Conservation (phyloP, 2,797 vertebrate genomes). For the Malacoraja senta region DNA sequence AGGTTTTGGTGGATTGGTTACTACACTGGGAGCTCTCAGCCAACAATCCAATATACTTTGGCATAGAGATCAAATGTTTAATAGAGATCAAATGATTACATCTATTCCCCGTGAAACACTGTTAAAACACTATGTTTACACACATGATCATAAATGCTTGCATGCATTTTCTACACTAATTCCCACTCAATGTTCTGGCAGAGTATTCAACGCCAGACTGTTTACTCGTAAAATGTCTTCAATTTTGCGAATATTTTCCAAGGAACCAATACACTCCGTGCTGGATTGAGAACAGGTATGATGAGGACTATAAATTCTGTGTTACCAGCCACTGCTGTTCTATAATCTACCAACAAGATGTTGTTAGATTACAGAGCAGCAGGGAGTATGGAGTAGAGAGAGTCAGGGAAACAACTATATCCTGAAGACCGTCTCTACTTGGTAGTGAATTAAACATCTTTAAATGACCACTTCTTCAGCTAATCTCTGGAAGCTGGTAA, state of each 20-base stretch:
- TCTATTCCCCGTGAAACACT: neutral
- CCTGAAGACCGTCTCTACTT: neutral
- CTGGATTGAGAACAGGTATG: neutral
- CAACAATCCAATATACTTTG: neutral
- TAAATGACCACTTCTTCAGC: neutral
- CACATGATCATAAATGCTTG: neutral
- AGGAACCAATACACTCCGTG: neutral
- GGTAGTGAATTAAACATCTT: neutral
- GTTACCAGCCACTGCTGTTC: neutral
- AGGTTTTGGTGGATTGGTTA: neutral
- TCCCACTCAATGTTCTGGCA: neutral
- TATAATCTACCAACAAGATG: slow-evolving; percentile 10
- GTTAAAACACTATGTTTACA: neutral
- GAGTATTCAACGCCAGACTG: neutral
- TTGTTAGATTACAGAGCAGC: neutral
- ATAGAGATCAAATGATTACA: neutral
- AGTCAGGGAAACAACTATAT: neutral
- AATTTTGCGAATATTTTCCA: neutral
- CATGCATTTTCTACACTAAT: neutral
- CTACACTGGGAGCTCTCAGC: neutral
- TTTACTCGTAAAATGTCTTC: neutral
- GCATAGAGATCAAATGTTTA: neutral
- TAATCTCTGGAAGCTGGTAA: neutral
- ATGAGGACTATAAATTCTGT: neutral
- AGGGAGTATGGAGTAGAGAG: neutral